These are phyloP conservation scores for Penaeus indicus DNA, from an alignment of 1,140 invertebrate genomes.

Conservation along the genomic window DNA sequence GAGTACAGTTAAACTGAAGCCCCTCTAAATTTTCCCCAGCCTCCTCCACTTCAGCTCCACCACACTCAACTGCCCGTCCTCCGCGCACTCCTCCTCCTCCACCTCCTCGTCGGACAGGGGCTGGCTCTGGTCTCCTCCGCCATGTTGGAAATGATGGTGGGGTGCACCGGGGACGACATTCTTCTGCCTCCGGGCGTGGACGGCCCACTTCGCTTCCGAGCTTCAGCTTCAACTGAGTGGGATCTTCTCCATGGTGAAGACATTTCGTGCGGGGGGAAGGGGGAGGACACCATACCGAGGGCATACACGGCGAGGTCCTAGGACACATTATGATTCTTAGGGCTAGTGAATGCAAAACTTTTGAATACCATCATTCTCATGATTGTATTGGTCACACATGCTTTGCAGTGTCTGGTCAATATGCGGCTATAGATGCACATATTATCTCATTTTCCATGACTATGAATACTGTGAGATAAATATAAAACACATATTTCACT, in stretches of 20 bases:
- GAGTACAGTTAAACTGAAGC: too few species aligned
- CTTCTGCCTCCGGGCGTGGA: conserved; percentile 7
- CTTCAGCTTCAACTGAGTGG: conserved; percentile 50
- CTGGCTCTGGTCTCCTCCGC: conserved; percentile 35
- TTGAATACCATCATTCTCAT: too few species aligned
- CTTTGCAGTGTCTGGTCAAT: neutral
- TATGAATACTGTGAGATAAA: neutral
- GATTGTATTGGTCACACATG: too few species aligned
- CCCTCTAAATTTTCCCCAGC: fast-evolving
- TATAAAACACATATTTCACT: conserved; percentile 21
- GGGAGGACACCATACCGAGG: neutral
- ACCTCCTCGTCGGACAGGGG: conserved; percentile 71
- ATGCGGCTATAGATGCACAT: neutral
- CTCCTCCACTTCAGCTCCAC: neutral
- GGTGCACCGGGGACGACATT: conserved; percentile 32
- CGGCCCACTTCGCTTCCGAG: conserved; percentile 6
- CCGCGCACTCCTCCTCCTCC: conserved; percentile 66
- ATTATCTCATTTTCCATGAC: neutral
- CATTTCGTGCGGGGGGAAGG: neutral
- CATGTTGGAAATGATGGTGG: conserved; percentile 30
- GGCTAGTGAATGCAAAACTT: too few species aligned
- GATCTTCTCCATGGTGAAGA: conserved; percentile 40
- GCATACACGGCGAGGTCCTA: neutral
- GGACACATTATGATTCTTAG: too few species aligned
- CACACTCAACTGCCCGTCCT: neutral